Conservation (phyloP, 1,140 invertebrate species). For the Pseudomyrmex gracilis region DNA sequence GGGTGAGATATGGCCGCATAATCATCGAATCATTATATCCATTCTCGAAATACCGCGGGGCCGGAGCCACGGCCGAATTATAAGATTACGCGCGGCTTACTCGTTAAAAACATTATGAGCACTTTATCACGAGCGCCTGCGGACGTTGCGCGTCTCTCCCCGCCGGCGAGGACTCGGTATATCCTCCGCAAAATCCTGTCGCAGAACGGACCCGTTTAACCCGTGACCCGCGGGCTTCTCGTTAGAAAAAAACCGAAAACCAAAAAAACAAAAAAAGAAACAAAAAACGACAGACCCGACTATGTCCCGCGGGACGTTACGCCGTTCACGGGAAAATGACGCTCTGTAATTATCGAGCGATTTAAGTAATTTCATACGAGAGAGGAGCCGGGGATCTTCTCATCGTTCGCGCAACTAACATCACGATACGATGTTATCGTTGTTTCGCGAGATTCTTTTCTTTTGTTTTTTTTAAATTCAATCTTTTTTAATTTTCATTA, state of each 20-base stretch:
- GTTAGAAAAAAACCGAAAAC: background rate
- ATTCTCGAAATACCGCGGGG: slow-evolving; percentile 77
- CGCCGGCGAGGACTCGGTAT: slow-evolving; percentile 39
- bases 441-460: background rate
- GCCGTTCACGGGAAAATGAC: slow-evolving; percentile 33
- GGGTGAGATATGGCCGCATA: slow-evolving; percentile 85
- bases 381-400: slow-evolving; percentile 11
- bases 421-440: slow-evolving; percentile 19
- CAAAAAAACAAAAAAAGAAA: background rate
- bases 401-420: slow-evolving; percentile 29
- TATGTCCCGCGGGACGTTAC: slow-evolving; percentile 58
- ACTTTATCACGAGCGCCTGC: slow-evolving; percentile 78
- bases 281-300: slow-evolving; percentile 52
- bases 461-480: background rate
- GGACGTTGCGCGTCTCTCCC: slow-evolving; percentile 31
- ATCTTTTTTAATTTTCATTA: slow-evolving; percentile 50
- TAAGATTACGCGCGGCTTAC: slow-evolving; percentile 83
- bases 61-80: slow-evolving; percentile 80
- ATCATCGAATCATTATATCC: slow-evolving; percentile 84
- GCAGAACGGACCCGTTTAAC: slow-evolving; percentile 70
- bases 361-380: slow-evolving; percentile 57
- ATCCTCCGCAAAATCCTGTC: slow-evolving; percentile 63
- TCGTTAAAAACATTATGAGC: slow-evolving; percentile 83
- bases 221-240: slow-evolving; percentile 71
- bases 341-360: slow-evolving; percentile 58